Base-by-base conservation (phyloP, 2,797 vertebrate genomes). In the Spondyliosoma cantharus region DNA sequence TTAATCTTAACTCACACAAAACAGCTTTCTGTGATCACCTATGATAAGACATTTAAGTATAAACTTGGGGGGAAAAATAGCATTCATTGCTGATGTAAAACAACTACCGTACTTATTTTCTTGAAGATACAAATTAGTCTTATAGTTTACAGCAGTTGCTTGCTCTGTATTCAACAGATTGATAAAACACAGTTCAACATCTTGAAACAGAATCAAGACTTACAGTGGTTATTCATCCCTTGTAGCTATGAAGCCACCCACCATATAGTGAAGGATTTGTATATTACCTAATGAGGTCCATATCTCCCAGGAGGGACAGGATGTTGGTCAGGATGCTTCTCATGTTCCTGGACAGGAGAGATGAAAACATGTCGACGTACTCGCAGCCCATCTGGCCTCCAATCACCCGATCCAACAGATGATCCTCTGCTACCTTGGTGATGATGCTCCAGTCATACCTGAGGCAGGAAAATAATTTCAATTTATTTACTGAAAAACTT, bases 381-480 rank as follows among this genome's bases (percentile, higher is more conserved):
- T 97, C 96, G n/a, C 93, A 80, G 15, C 97, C 97, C 96, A 99
- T 98, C 65, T 96, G 94, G 53, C 95, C 91, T 53, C 98, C 98
- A 60, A 98, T 97, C 70, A 99, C 93, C 19, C 96, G 96, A 70
- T 96, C 92, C 83, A 99, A 92, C 57, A 88, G 90, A 74, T 89
- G 76, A 45, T 90, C 85, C 76, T 93, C 93, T 3, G 96, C 94
- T 46, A 96, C 79, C 77, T 92, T 95, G 65, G 94, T 70, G 24
- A 98, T 19, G 0, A 95, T 68, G 61, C 94, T 94, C 94, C 92
- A 95, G 83, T 97, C 95, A 68, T 96, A 95, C 73, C 93, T 94
- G 63, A 75, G 1, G 57, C 16, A 58, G 3, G 9, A 19, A 43
- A 52, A 32, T 16, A 46, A 42, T 0, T 9, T 11, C 19, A 3